Evolutionary conservation across 2,113 vertebrate genomes (phyloP).

Genomic region (Mus pahari): DNA sequence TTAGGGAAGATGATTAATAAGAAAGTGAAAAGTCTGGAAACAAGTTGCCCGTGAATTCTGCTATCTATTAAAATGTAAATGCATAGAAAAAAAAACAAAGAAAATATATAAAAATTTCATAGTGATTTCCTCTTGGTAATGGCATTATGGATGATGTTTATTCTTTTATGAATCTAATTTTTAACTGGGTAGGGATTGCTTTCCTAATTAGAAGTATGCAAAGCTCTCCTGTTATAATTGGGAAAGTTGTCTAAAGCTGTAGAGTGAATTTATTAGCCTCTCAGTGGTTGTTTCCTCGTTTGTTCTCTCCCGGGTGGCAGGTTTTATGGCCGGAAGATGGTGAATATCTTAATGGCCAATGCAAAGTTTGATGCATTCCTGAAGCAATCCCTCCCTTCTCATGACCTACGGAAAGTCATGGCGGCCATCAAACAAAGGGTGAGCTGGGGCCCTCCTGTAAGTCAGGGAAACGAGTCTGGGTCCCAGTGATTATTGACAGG

Average conservation of each 20-base stretch:
- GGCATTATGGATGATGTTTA: slow-evolving; percentile 33
- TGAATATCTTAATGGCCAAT: slow-evolving; percentile 81
- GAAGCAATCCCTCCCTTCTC: slow-evolving; percentile 70
- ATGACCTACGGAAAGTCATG: slow-evolving; percentile 82
- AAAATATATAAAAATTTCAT: slow-evolving; percentile 37
- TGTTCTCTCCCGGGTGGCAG: slow-evolving; percentile 65
- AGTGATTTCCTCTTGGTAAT: slow-evolving; percentile 50
- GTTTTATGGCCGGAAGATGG: slow-evolving; percentile 86
- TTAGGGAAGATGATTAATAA: background rate
- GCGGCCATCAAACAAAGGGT: slow-evolving; percentile 83
- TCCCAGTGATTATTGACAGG: too few relatives aligned
- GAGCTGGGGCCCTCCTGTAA: background rate
- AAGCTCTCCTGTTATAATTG: background rate
- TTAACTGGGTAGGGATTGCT: slow-evolving; percentile 18
- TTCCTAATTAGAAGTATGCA: background rate
- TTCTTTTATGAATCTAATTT: slow-evolving; percentile 51
- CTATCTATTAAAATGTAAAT: background rate
- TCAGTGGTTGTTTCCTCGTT: background rate
- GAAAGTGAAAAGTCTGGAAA: background rate
- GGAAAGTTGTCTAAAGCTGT: background rate
- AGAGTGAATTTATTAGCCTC: background rate
- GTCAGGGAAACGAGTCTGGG: background rate
- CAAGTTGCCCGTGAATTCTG: background rate
- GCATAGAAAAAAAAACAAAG: background rate
- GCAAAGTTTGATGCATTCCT: slow-evolving; percentile 79